These are phyloP conservation scores for Koerneria pararmatus DNA, from an alignment of 2,888 invertebrate species.

Conservation along the genomic window DNA sequence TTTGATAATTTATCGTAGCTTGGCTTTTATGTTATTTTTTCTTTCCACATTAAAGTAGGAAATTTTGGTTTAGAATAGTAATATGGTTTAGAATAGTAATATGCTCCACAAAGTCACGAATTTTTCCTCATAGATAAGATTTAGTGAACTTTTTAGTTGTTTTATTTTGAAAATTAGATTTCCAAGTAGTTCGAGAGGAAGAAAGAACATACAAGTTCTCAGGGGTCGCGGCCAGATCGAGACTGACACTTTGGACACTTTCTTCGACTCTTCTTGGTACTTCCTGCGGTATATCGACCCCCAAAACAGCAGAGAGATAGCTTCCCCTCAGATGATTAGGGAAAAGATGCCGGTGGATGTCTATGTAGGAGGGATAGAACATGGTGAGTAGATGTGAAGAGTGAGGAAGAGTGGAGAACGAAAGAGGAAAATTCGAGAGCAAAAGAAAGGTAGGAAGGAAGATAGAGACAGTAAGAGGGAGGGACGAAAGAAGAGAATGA, in stretches of 20 bases:
- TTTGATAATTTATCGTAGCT: not conserved
- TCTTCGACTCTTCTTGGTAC: slow-evolving; percentile 99
- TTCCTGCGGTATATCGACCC: slow-evolving; percentile 85
- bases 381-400: slow-evolving; percentile 69
- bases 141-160: too few relatives aligned
- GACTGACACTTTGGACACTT: slow-evolving; percentile 99
- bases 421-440: not conserved
- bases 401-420: too few relatives aligned
- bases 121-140: too few relatives aligned
- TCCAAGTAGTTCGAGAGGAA: not conserved
- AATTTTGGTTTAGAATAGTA: slow-evolving; percentile 11
- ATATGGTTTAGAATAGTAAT: not conserved
- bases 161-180: too few relatives aligned
- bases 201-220: slow-evolving; percentile 41
- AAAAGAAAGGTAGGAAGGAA: not conserved
- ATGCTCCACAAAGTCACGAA: too few relatives aligned
- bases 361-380: slow-evolving; percentile 95
- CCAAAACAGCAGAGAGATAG: slow-evolving; percentile 72
- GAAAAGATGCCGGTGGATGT: slow-evolving; percentile 95
- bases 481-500: not conserved
- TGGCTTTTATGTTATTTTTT: not conserved
- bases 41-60: slow-evolving; percentile 12
- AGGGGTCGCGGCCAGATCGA: slow-evolving; percentile 72
- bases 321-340: slow-evolving; percentile 88
- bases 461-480: too few relatives aligned